A percentile compares a stretch with the other conserved stretches of the same genome.
phyloP scores from a whole-genome alignment of 2,113 vertebrate species.

The Petaurus breviceps region DNA sequence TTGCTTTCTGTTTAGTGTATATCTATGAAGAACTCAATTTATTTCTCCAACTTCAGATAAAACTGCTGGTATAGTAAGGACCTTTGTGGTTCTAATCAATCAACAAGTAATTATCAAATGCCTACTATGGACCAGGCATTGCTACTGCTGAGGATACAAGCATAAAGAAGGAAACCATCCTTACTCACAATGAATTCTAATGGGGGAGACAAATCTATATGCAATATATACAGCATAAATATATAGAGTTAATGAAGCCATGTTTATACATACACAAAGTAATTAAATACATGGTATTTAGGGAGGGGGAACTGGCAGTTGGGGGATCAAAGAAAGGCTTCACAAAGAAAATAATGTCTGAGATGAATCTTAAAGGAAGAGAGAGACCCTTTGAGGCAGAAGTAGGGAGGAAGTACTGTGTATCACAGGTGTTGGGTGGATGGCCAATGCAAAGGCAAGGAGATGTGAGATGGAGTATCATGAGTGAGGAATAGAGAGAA shows the following conservation, averaged over 20 bases:
- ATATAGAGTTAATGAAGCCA: not conserved
- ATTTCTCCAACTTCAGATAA: not conserved
- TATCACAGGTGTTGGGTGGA: not conserved
- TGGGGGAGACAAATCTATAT: not conserved
- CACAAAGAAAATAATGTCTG: not conserved
- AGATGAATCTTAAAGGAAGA: not conserved
- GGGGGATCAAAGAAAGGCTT: not conserved
- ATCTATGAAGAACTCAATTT: not conserved
- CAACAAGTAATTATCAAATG: not conserved
- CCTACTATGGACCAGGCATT: not conserved
- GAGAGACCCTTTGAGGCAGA: not conserved
- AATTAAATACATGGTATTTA: not conserved
- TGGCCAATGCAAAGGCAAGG: not conserved
- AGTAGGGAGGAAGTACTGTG: not conserved
- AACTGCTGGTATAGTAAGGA: not conserved
- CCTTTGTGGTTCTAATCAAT: not conserved
- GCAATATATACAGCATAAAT: not conserved
- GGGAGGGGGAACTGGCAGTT: not conserved
- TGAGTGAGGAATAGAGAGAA: not conserved
- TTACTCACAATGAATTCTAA: not conserved
- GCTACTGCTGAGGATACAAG: not conserved
- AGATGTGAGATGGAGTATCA: not conserved
- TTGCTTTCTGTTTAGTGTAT: not conserved
- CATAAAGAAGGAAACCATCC: not conserved
- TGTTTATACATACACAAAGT: not conserved